Evolutionary conservation across 2,113 vertebrate genomes (phyloP).

Genomic region (Otolemur garnettii): DNA sequence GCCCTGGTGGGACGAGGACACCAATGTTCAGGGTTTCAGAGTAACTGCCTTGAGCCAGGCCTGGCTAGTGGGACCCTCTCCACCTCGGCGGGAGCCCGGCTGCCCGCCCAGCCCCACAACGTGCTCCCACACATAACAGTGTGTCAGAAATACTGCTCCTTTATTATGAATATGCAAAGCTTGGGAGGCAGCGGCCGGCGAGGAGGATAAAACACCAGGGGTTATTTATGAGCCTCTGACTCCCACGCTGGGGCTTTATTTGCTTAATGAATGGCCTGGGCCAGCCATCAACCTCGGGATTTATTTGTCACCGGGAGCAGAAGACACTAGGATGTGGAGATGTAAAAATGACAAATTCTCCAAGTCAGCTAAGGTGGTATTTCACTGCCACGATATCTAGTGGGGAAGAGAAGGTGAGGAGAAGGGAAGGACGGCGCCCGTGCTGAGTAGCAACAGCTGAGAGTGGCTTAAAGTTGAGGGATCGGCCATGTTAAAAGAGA

Average conservation of each 20-base stretch:
- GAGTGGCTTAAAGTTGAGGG: fast-evolving
- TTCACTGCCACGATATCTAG: constrained; percentile 73
- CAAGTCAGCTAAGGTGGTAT: constrained; percentile 84
- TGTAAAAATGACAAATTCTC: constrained; percentile 86
- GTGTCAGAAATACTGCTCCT: constrained; percentile 73
- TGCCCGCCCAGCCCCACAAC: constrained; percentile 39
- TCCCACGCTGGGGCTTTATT: constrained; percentile 83
- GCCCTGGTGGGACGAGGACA: fast-evolving
- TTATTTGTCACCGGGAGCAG: constrained; percentile 83
- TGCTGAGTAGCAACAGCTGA: constrained; percentile 48
- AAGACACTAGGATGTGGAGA: constrained; percentile 78
- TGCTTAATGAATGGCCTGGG: constrained; percentile 83
- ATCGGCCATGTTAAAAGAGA: neutral
- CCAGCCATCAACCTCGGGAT: constrained; percentile 84
- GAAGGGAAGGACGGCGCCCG: constrained; percentile 59
- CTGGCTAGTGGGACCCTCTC: neutral
- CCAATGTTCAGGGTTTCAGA: neutral
- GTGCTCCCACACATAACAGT: constrained; percentile 45
- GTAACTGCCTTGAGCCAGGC: neutral
- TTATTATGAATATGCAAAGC: constrained; percentile 84
- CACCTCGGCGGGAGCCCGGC: neutral
- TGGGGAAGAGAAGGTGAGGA: constrained; percentile 62
- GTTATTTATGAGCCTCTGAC: constrained; percentile 83
- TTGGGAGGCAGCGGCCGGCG: constrained; percentile 67
- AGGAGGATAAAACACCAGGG: constrained; percentile 69